phyloP scores from a whole-genome alignment of 1,140 invertebrate species.

The Eueides isabella region DNA sequence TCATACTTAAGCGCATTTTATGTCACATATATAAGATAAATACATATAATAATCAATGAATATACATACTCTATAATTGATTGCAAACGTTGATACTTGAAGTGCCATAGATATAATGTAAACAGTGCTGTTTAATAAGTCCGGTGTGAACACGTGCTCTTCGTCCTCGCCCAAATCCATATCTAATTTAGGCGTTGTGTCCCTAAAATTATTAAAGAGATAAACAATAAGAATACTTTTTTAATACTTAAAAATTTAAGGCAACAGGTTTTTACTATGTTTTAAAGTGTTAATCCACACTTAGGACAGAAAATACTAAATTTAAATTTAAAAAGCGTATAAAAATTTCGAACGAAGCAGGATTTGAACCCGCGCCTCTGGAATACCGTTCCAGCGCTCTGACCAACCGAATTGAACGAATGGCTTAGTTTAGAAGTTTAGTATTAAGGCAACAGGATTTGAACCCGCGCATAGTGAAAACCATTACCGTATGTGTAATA shows the following conservation, averaged over 20 bases:
- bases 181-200: slow-evolving; percentile 83
- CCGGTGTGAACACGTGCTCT: slow-evolving; percentile 95
- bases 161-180: slow-evolving; percentile 87
- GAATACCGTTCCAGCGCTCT: too few relatives aligned
- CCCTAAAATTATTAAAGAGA: slow-evolving; percentile 61
- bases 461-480: too few relatives aligned
- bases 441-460: too few relatives aligned
- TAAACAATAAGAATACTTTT: neutral
- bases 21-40: neutral
- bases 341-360: too few relatives aligned
- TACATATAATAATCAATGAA: neutral
- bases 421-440: too few relatives aligned
- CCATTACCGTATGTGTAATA: too few relatives aligned
- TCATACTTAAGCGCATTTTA: neutral
- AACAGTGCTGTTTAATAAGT: slow-evolving; percentile 97
- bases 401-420: too few relatives aligned
- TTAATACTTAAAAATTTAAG: neutral
- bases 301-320: too few relatives aligned
- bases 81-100: slow-evolving; percentile 98
- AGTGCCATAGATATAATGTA: slow-evolving; percentile 99
- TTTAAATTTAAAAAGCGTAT: too few relatives aligned
- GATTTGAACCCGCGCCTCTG: too few relatives aligned
- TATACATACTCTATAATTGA: slow-evolving; percentile 97
- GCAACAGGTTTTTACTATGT: too few relatives aligned
- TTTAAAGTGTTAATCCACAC: too few relatives aligned